Percentiles rank a stretch among this genome's conserved stretches.
These are phyloP conservation scores for Xiphorhynchus elegans DNA, from an alignment of 2,113 vertebrate genomes.

Conservation along the genomic window DNA sequence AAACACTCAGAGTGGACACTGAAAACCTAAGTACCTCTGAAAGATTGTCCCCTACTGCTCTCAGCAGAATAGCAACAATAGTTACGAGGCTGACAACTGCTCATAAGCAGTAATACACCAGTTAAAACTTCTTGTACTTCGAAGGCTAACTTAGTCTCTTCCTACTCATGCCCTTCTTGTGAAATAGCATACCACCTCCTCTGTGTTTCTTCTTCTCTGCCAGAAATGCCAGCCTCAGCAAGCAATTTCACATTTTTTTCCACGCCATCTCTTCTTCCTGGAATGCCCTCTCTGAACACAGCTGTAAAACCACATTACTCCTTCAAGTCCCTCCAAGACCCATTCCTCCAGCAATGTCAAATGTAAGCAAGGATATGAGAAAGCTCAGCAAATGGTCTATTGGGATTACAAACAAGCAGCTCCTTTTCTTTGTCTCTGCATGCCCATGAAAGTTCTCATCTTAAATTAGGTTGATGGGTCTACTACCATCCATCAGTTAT, in stretches of 20 bases:
- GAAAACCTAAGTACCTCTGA: neutral
- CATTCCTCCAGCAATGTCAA: neutral
- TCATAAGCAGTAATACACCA: neutral
- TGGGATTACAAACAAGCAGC: neutral
- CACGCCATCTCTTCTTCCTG: neutral
- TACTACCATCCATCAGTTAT: constrained; percentile 14
- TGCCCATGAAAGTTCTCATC: constrained; percentile 1
- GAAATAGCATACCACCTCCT: neutral
- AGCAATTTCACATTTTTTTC: neutral
- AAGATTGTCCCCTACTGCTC: neutral
- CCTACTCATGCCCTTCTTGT: neutral
- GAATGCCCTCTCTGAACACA: constrained; percentile 13
- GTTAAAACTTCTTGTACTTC: neutral
- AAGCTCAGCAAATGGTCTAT: neutral
- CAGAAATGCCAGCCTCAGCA: constrained; percentile 2
- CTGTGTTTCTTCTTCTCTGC: neutral
- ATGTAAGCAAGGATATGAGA: neutral
- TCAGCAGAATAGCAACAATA: neutral
- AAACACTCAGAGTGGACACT: neutral
- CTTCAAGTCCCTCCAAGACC: neutral
- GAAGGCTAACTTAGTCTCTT: neutral
- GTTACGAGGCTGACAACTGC: neutral
- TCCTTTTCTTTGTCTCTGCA: constrained; percentile 36
- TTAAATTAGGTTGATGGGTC: constrained; percentile 37
- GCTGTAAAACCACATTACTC: neutral